These are phyloP conservation scores for Musca vetustissima DNA, from an alignment of 1,140 invertebrate genomes.

Conservation along the genomic window DNA sequence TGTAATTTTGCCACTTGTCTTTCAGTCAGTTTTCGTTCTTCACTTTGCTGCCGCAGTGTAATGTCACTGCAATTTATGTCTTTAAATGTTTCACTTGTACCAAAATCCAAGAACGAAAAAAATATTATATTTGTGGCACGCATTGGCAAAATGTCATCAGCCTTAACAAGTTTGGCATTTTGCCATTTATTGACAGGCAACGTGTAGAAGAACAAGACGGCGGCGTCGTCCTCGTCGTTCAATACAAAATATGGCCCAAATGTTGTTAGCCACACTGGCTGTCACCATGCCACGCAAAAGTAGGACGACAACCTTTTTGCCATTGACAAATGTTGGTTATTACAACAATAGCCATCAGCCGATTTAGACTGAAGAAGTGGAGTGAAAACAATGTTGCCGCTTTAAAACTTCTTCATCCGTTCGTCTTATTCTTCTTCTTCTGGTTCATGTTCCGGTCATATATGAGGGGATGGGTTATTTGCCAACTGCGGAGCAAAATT, in stretches of 20 bases:
- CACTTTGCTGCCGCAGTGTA: neutral
- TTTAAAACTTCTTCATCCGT: too few relatives aligned
- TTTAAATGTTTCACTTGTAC: neutral
- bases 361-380: too few relatives aligned
- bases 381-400: too few relatives aligned
- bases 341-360: too few relatives aligned
- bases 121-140: neutral
- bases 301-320: slow-evolving; percentile 13
- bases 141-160: slow-evolving; percentile 20
- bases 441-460: too few relatives aligned
- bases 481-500: too few relatives aligned
- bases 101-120: neutral
- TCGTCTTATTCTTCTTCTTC: too few relatives aligned
- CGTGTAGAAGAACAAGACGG: neutral
- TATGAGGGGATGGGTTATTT: too few relatives aligned
- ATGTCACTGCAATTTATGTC: slow-evolving; percentile 3
- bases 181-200: slow-evolving; percentile 3
- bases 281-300: neutral
- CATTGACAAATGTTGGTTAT: slow-evolving; percentile 8
- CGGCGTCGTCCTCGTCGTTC: too few relatives aligned
- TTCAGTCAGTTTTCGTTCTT: neutral
- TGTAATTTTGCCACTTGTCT: neutral
- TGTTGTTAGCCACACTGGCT: neutral
- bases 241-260: neutral
- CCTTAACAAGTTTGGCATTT: slow-evolving; percentile 14